phyloP scores from a whole-genome alignment of 2,797 vertebrate genomes.

The Allobates femoralis region DNA sequence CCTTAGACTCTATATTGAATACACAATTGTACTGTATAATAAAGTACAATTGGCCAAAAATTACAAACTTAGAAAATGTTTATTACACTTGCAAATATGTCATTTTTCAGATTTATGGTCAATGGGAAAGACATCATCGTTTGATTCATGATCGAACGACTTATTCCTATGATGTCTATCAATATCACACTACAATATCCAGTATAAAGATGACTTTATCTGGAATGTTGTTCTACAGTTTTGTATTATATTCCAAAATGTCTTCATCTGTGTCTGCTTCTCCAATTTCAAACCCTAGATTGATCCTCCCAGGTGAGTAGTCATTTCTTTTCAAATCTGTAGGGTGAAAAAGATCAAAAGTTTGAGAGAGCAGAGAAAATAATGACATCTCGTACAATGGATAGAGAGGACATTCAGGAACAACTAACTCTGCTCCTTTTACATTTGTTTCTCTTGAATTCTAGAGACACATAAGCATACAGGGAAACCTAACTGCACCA shows the following conservation, averaged over 20 bases:
- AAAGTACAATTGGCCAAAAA: too few relatives aligned
- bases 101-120: background rate
- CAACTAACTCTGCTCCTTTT: conserved; percentile 31
- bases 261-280: conserved; percentile 58
- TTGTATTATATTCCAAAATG: conserved; percentile 68
- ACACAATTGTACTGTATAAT: background rate
- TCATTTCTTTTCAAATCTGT: conserved; percentile 85
- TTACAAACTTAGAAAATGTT: background rate
- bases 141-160: background rate
- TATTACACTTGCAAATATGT: background rate
- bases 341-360: conserved; percentile 62
- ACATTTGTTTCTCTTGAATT: background rate
- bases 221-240: conserved; percentile 68
- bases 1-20: background rate
- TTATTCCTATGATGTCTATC: background rate
- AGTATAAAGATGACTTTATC: conserved; percentile 16
- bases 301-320: conserved; percentile 71
- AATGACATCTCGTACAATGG: conserved; percentile 44
- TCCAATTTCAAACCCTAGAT: conserved; percentile 68
- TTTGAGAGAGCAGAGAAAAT: conserved; percentile 53
- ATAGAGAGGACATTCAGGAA: conserved; percentile 21
- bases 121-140: background rate
- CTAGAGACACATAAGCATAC: background rate
- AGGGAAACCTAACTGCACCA: background rate
- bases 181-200: background rate